A percentile compares a stretch with the other conserved stretches of the same genome.
Evolutionary conservation across 2,797 vertebrate species (phyloP).

Genomic region (Spondyliosoma cantharus): DNA sequence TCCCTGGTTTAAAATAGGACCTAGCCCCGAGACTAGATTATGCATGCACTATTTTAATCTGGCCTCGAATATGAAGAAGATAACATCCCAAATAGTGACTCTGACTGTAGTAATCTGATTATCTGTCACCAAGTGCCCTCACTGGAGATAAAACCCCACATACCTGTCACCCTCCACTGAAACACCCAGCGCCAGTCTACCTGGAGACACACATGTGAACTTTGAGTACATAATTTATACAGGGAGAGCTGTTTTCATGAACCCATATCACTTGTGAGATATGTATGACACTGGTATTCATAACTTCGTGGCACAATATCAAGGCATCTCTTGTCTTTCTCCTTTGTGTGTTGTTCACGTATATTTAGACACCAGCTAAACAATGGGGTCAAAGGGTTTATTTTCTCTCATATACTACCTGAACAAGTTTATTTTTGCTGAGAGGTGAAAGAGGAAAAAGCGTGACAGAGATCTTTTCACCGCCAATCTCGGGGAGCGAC

Average conservation of each 20-base stretch:
- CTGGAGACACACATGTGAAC: conserved; percentile 32
- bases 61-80: not conserved
- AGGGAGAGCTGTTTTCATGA: conserved; percentile 20
- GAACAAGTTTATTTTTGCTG: not conserved
- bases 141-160: conserved; percentile 67
- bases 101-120: conserved; percentile 64
- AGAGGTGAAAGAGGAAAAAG: not conserved
- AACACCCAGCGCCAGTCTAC: conserved; percentile 64
- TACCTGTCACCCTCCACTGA: conserved; percentile 71
- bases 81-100: conserved; percentile 63
- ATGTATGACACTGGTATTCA: conserved; percentile 34
- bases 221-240: not conserved
- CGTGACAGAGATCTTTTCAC: conserved; percentile 21
- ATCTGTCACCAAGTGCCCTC: conserved; percentile 37
- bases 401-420: not conserved
- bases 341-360: not conserved
- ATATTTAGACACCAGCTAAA: not conserved
- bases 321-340: conserved; percentile 3
- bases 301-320: not conserved
- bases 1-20: not conserved
- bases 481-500: conserved; percentile 5
- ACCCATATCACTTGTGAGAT: conserved; percentile 26
- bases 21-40: not conserved
- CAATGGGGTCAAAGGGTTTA: not conserved
- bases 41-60: not conserved